Percentiles rank a stretch among this genome's conserved stretches.
These are phyloP conservation scores for Agapornis roseicollis DNA, from an alignment of 2,113 vertebrate species.

Conservation along the genomic window DNA sequence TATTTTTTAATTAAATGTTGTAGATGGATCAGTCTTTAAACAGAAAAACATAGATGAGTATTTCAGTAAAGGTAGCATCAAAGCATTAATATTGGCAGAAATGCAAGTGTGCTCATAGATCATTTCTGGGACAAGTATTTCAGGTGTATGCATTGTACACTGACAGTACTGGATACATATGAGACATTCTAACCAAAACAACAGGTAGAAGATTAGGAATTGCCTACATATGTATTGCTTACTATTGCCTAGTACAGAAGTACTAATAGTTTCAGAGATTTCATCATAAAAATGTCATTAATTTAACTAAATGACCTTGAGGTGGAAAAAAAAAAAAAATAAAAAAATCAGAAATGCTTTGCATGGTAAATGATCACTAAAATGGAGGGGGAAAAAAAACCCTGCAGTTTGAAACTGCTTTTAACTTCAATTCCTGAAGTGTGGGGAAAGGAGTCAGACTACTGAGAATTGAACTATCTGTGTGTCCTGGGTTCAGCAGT, in stretches of 20 bases:
- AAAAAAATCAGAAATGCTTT: not conserved
- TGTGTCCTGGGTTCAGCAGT: no score
- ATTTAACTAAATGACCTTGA: not conserved
- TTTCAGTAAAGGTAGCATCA: not conserved
- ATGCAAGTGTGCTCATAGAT: not conserved
- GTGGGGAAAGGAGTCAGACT: not conserved
- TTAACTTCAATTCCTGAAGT: not conserved
- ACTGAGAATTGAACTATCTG: not conserved
- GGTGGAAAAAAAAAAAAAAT: not conserved
- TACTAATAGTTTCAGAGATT: not conserved
- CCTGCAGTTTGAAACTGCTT: not conserved
- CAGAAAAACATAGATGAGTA: not conserved
- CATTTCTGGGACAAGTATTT: not conserved
- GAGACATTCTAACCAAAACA: not conserved
- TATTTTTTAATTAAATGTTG: not conserved
- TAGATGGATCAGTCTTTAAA: not conserved
- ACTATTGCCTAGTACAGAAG: not conserved
- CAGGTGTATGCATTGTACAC: not conserved
- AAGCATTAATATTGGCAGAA: not conserved
- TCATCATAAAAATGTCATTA: not conserved
- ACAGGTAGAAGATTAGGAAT: not conserved
- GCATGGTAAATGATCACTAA: not conserved
- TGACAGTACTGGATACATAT: not conserved
- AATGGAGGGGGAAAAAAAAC: not conserved
- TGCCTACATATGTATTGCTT: not conserved